These are phyloP conservation scores for Vesta saturnalis DNA, from an alignment of 2,888 invertebrate genomes.

Conservation along the genomic window DNA sequence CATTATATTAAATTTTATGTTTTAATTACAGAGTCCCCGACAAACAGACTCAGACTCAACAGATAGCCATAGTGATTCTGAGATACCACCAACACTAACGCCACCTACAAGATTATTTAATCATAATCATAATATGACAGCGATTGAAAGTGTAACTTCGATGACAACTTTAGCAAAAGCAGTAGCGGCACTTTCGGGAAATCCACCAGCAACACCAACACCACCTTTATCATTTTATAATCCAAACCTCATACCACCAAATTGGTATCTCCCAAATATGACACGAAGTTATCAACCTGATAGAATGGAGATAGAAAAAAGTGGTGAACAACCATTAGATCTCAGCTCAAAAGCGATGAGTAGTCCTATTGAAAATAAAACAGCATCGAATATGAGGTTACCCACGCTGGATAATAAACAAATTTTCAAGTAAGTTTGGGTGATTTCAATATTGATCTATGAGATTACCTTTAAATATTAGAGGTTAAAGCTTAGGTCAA, in stretches of 20 bases:
- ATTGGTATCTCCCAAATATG: conserved; percentile 63
- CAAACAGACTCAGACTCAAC: conserved; percentile 76
- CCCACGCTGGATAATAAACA: conserved; percentile 67
- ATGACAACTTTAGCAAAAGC: conserved; percentile 75
- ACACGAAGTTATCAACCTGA: conserved; percentile 63
- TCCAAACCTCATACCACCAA: conserved; percentile 54
- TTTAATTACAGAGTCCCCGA: conserved; percentile 68
- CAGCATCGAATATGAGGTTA: conserved; percentile 56
- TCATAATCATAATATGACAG: conserved; percentile 63
- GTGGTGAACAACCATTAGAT: conserved; percentile 82
- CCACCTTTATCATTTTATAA: conserved; percentile 58
- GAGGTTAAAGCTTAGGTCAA: background rate
- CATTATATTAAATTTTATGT: conserved; percentile 9
- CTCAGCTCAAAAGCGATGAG: conserved; percentile 82
- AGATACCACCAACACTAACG: conserved; percentile 65
- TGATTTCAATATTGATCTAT: too few relatives aligned
- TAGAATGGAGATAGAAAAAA: conserved; percentile 42
- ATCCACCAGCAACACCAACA: conserved; percentile 44
- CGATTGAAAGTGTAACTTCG: conserved; percentile 69
- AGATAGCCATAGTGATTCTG: conserved; percentile 67
- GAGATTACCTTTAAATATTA: too few relatives aligned
- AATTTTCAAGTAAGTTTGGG: conserved; percentile 75
- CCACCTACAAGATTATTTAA: conserved; percentile 45
- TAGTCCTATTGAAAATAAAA: conserved; percentile 50
- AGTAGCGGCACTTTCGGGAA: conserved; percentile 67